These are phyloP conservation scores for Microcebus jonahi DNA, from an alignment of 2,113 vertebrate genomes.

Conservation along the genomic window DNA sequence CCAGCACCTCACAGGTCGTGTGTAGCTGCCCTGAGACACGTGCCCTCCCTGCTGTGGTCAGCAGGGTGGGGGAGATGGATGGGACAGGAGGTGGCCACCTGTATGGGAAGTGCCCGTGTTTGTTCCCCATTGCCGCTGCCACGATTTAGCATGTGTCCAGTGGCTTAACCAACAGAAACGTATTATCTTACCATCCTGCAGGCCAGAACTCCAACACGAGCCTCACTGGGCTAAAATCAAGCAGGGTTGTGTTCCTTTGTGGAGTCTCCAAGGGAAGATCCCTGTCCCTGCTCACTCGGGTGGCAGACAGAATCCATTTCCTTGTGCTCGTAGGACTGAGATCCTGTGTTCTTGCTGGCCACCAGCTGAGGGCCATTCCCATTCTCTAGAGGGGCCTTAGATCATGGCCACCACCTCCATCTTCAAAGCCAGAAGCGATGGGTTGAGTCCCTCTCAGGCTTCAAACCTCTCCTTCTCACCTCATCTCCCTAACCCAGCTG, in stretches of 20 bases:
- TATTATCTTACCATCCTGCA: not conserved
- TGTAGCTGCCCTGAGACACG: not conserved
- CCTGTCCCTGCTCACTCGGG: not conserved
- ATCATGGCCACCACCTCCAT: not conserved
- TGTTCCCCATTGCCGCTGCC: rapidly evolving
- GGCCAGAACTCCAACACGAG: not conserved
- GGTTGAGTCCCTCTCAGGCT: not conserved
- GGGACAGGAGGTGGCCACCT: not conserved
- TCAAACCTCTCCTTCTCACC: not conserved
- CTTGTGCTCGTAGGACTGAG: not conserved
- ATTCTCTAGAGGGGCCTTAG: not conserved
- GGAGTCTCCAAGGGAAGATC: not conserved
- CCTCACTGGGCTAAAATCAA: not conserved
- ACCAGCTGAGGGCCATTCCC: not conserved
- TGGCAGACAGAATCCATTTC: not conserved
- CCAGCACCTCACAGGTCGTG: not conserved
- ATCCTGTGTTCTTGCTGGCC: not conserved
- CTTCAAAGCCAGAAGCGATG: not conserved
- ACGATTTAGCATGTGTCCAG: not conserved
- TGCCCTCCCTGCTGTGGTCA: not conserved
- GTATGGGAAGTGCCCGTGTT: not conserved
- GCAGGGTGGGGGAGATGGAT: too few species aligned
- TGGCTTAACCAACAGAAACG: not conserved
- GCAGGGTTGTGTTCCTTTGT: not conserved
- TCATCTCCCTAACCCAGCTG: not conserved